Conservation (phyloP, 1,140 invertebrate genomes). For the Stenopsyche tienmushanensis region DNA sequence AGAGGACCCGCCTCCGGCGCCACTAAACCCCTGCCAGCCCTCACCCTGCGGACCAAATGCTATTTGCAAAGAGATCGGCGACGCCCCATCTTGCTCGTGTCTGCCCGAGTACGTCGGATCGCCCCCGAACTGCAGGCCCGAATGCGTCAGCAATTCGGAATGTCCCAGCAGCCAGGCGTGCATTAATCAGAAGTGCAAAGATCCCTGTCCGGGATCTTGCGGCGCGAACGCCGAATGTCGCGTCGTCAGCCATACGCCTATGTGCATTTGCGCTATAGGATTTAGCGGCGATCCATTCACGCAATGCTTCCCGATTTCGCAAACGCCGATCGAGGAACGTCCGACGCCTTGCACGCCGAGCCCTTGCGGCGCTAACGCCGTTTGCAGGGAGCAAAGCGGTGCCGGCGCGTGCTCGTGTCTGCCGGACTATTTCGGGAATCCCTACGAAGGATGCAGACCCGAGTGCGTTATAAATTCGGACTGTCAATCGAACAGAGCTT, state of each 20-base stretch:
- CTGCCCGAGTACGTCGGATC: slow-evolving; percentile 69
- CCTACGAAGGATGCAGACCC: slow-evolving; percentile 74
- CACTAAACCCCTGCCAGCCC: slow-evolving; percentile 62
- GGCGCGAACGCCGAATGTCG: slow-evolving; percentile 63
- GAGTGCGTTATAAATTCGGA: slow-evolving; percentile 82
- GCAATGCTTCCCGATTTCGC: slow-evolving; percentile 45
- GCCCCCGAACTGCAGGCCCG: slow-evolving; percentile 73
- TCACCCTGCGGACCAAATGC: slow-evolving; percentile 72
- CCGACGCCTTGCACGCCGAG: slow-evolving; percentile 65
- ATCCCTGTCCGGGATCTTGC: slow-evolving; percentile 70
- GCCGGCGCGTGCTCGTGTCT: slow-evolving; percentile 79
- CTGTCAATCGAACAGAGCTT: slow-evolving; percentile 74
- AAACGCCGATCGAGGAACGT: slow-evolving; percentile 46
- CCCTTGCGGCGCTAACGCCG: slow-evolving; percentile 78
- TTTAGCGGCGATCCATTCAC: slow-evolving; percentile 63
- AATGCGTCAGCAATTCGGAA: slow-evolving; percentile 71
- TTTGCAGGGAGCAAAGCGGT: slow-evolving; percentile 66
- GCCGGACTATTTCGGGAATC: slow-evolving; percentile 71
- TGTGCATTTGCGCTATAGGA: slow-evolving; percentile 59
- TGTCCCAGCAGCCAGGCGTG: slow-evolving; percentile 65
- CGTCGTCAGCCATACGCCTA: slow-evolving; percentile 64
- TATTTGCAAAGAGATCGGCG: slow-evolving; percentile 65
- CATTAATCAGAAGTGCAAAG: slow-evolving; percentile 67
- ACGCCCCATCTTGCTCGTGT: slow-evolving; percentile 67
- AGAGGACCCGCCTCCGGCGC: slow-evolving; percentile 49